These are phyloP conservation scores for Riparia riparia DNA, from an alignment of 2,113 vertebrate species.

Conservation along the genomic window DNA sequence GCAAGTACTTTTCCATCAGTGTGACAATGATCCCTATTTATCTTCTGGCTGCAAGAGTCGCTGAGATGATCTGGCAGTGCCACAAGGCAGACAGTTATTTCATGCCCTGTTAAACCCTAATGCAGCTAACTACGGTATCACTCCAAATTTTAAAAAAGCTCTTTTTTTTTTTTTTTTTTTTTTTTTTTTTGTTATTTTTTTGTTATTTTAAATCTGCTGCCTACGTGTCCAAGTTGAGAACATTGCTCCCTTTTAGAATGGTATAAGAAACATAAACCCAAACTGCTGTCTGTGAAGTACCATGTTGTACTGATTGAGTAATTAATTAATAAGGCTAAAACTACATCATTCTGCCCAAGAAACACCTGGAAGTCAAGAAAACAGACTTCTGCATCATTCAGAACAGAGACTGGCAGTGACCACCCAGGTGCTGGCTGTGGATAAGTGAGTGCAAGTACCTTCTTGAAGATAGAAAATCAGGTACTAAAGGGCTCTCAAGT, in stretches of 20 bases:
- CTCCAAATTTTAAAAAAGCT: slow-evolving; percentile 65
- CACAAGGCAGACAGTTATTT: slow-evolving; percentile 91
- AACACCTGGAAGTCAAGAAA: not conserved
- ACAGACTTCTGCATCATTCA: not conserved
- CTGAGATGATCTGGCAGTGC: slow-evolving; percentile 86
- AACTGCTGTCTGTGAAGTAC: accelerated
- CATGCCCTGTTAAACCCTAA: slow-evolving; percentile 95
- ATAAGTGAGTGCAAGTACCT: not conserved
- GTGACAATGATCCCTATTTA: slow-evolving; percentile 78
- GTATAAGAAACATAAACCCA: not conserved
- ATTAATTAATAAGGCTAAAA: not conserved
- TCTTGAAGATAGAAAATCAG: not conserved
- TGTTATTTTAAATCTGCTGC: slow-evolving; percentile 51
- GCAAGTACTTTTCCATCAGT: slow-evolving; percentile 56
- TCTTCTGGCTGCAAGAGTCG: slow-evolving; percentile 83
- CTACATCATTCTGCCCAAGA: not conserved
- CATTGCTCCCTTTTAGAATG: slow-evolving; percentile 10
- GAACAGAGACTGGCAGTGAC: not conserved
- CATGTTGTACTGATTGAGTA: accelerated
- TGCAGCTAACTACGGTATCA: slow-evolving; percentile 81
- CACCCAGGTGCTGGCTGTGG: not conserved
- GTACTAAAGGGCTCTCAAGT: not conserved
- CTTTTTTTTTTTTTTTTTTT: not conserved
- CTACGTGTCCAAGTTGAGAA: slow-evolving; percentile 43
- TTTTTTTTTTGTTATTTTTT: slow-evolving; percentile 16